A percentile compares a stretch with the other conserved stretches of the same genome.
These are phyloP conservation scores for Camelus dromedarius DNA, from an alignment of 2,113 vertebrate species.

Conservation along the genomic window DNA sequence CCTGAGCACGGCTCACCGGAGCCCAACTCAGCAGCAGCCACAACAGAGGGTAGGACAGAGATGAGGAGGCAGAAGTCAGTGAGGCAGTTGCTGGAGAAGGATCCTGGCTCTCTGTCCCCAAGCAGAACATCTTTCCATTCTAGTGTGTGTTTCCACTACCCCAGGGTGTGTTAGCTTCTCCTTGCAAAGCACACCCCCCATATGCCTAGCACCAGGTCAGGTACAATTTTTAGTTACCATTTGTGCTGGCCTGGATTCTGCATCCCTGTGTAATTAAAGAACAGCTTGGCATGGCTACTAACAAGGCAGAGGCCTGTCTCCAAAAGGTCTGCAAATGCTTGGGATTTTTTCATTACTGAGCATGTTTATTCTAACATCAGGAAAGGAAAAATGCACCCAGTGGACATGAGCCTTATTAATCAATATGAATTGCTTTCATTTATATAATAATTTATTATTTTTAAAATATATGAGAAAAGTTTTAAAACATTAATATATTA, in stretches of 20 bases:
- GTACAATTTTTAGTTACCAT: slow-evolving; percentile 86
- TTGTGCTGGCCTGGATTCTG: slow-evolving; percentile 88
- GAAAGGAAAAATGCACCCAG: slow-evolving; percentile 77
- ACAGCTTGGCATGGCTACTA: slow-evolving; percentile 89
- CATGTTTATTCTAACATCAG: slow-evolving; percentile 87
- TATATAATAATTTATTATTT: slow-evolving; percentile 60
- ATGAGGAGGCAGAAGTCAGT: slow-evolving; percentile 91
- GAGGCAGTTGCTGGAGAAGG: slow-evolving; percentile 90
- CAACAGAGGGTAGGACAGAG: slow-evolving; percentile 98
- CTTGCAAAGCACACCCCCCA: slow-evolving; percentile 85
- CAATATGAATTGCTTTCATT: not conserved
- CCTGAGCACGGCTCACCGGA: slow-evolving; percentile 90
- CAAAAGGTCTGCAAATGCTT: slow-evolving; percentile 86
- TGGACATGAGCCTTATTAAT: slow-evolving; percentile 56
- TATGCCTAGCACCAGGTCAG: slow-evolving; percentile 87
- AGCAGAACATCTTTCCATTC: slow-evolving; percentile 87
- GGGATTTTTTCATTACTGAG: slow-evolving; percentile 91
- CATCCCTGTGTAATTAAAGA: slow-evolving; percentile 86
- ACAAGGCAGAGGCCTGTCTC: slow-evolving; percentile 72
- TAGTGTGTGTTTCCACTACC: slow-evolving; percentile 88
- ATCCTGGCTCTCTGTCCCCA: slow-evolving; percentile 87
- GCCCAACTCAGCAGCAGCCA: slow-evolving; percentile 95
- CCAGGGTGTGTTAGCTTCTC: slow-evolving; percentile 86
- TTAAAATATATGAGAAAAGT: slow-evolving; percentile 42
- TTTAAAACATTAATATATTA: slow-evolving; percentile 31